phyloP scores from a whole-genome alignment of 2,113 vertebrate species.

The Tachysurus fulvidraco region DNA sequence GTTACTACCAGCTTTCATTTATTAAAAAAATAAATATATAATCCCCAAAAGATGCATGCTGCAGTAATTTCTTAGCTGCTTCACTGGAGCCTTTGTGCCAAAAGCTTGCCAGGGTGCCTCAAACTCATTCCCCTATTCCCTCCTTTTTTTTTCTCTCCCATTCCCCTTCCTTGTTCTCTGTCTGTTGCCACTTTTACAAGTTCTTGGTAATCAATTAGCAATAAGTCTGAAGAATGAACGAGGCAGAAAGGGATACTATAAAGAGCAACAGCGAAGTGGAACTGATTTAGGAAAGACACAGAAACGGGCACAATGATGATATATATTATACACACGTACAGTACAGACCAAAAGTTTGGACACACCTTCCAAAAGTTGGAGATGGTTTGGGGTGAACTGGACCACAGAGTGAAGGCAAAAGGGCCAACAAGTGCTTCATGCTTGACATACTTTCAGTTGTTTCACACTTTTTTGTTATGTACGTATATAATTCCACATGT shows the following conservation, averaged over 20 bases:
- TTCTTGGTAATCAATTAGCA: constrained; percentile 59
- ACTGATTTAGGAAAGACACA: constrained; percentile 64
- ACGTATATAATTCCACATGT: too few relatives aligned
- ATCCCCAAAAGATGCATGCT: constrained; percentile 14
- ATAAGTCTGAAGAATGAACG: constrained; percentile 55
- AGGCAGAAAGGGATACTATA: constrained; percentile 50
- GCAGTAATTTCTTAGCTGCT: constrained; percentile 35
- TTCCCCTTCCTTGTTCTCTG: background rate
- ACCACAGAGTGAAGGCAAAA: too few relatives aligned
- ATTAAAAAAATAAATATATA: constrained; percentile 35
- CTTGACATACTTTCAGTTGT: too few relatives aligned
- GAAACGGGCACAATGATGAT: constrained; percentile 22
- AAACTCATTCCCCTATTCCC: background rate
- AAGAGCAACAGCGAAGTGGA: constrained; percentile 56
- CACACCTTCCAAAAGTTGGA: too few relatives aligned
- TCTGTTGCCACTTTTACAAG: constrained; percentile 28
- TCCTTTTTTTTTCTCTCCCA: background rate
- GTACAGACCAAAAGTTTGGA: too few relatives aligned
- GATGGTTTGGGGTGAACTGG: too few relatives aligned
- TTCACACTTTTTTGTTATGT: too few relatives aligned
- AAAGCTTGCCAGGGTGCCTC: background rate
- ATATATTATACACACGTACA: too few relatives aligned
- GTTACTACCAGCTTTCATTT: constrained; percentile 40
- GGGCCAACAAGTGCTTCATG: too few relatives aligned
- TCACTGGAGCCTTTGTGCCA: constrained; percentile 37